Evolutionary conservation across 2,113 vertebrate genomes (phyloP), one percentile per base, ranked within the genome.

Genomic region (Rhea americana): DNA sequence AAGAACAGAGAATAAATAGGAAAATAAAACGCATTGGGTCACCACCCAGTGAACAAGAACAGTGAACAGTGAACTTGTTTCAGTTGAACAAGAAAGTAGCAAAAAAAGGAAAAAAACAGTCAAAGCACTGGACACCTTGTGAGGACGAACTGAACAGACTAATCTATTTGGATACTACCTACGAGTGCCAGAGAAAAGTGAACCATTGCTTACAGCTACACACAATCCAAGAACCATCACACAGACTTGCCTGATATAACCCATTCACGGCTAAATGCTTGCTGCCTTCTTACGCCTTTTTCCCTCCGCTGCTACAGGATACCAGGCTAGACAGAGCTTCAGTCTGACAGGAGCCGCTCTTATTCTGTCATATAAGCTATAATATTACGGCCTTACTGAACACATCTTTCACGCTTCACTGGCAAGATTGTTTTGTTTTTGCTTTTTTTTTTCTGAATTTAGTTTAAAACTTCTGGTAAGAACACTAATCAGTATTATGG

Each of bases 1-100:
- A 93, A 87, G 87, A 92, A 87, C 22, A 62, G 39, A 79, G 71
- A 93, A 93, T 25, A 81, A 85, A 70, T 15, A 66, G 58, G 45
- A 74, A 85, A 65, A 35, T 35, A 13, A 5, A 67, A 30, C 67
- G 81, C 41, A 62, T 10, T 59, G 51, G 0, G 1, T 74, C 82
- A 59, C 63, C 65, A 32, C 48, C n/a, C n/a, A n/a, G n/a, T n/a
- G n/a, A n/a, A n/a, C n/a, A n/a, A n/a, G n/a, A n/a, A n/a, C n/a
- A n/a, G n/a, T n/a, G n/a, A n/a, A n/a, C n/a, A n/a, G n/a, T n/a
- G n/a, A n/a, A n/a, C n/a, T n/a, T n/a, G n/a, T n/a, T n/a, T 39
- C 2, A 78, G 15, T 11, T 84, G 58, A 78, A 82, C 24, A 20
- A 66, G 47, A 63, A 81, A n/a, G 8, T 20, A 39, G 77, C 26